phyloP scores from a whole-genome alignment of 2,113 vertebrate genomes.

The Indicator maculatus region DNA sequence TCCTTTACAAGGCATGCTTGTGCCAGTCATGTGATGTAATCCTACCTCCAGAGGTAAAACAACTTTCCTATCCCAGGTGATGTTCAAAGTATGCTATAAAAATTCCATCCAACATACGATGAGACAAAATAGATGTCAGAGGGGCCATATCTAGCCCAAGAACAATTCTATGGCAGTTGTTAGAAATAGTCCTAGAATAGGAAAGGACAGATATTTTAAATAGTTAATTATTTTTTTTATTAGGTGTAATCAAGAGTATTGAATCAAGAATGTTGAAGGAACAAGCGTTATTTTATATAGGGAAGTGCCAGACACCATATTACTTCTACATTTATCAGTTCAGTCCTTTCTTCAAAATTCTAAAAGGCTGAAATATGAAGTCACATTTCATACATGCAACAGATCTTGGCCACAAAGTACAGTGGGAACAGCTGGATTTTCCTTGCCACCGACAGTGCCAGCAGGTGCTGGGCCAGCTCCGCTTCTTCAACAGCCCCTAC shows the following conservation, averaged over 20 bases:
- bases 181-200: not conserved
- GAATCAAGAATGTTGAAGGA: not conserved
- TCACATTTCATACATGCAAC: rapidly evolving
- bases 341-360: not conserved
- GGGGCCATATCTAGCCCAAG: not conserved
- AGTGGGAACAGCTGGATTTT: rapidly evolving
- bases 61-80: not conserved
- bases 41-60: not conserved
- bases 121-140: not conserved
- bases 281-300: not conserved
- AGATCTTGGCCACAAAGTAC: not conserved
- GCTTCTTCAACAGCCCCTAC: rapidly evolving
- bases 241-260: not conserved
- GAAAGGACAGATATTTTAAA: not conserved
- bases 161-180: not conserved
- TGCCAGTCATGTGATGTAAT: not conserved
- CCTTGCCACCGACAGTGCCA: rapidly evolving
- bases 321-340: not conserved
- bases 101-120: not conserved
- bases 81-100: not conserved
- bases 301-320: not conserved
- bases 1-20: not conserved
- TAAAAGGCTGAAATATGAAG: not conserved
- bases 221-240: not conserved
- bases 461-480: not conserved